Percentiles rank a stretch among this genome's conserved stretches.
Conservation (phyloP, 2,797 vertebrate genomes). For the Trematomus bernacchii region DNA sequence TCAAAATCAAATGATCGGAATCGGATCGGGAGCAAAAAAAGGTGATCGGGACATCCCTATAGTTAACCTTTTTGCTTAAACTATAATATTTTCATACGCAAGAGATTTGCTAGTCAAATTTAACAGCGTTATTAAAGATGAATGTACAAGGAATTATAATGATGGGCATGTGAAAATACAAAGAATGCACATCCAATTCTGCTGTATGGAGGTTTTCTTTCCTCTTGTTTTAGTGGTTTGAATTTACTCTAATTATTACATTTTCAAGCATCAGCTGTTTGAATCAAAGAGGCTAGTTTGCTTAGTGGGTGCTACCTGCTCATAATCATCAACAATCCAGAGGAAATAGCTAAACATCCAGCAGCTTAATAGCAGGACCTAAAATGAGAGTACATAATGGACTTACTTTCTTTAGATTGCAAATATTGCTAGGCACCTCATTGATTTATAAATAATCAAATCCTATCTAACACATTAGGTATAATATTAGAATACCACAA, state of each 20-base stretch:
- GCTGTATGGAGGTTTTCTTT: neutral
- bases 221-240: neutral
- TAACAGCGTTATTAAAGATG: neutral
- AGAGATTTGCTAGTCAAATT: neutral
- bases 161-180: neutral
- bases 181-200: neutral
- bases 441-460: neutral
- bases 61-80: neutral
- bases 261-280: neutral
- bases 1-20: too few relatives aligned
- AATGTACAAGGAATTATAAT: neutral
- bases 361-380: too few relatives aligned
- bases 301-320: neutral
- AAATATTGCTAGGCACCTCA: neutral
- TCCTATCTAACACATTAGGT: constrained; percentile 13
- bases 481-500: neutral
- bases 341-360: too few relatives aligned
- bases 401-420: neutral
- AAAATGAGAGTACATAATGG: neutral
- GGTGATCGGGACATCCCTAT: too few relatives aligned
- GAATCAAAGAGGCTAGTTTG: neutral
- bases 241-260: neutral
- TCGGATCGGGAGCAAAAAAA: too few relatives aligned
- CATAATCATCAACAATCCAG: neutral
- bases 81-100: neutral